Percentiles rank a stretch among this genome's conserved stretches.
These are phyloP conservation scores for Sebastes jordani DNA, from an alignment of 2,797 vertebrate species.

Conservation along the genomic window DNA sequence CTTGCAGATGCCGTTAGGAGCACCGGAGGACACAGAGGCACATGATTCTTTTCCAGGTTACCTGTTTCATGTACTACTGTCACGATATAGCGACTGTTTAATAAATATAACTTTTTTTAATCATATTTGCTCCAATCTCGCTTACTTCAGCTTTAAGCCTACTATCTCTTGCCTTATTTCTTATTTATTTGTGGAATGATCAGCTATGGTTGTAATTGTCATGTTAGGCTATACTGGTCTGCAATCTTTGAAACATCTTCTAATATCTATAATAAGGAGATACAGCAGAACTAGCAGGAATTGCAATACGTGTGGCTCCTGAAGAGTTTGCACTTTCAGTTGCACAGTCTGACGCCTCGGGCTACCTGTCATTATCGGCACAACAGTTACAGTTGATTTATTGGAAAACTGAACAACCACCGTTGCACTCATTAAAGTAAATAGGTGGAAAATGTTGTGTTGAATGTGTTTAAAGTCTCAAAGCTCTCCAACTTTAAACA, in stretches of 20 bases:
- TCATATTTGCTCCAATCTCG: too few relatives aligned
- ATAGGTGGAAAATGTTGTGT: not conserved
- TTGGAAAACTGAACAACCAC: not conserved
- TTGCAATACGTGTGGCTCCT: not conserved
- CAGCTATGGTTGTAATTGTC: not conserved
- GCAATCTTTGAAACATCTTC: not conserved
- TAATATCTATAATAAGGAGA: not conserved
- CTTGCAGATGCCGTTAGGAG: too few relatives aligned
- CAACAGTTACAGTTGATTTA: not conserved
- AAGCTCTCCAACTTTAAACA: not conserved
- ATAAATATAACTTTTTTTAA: too few relatives aligned
- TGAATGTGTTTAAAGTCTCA: not conserved
- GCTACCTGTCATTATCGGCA: not conserved
- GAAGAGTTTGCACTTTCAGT: not conserved
- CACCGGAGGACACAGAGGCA: too few relatives aligned
- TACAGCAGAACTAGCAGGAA: not conserved
- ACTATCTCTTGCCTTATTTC: not conserved
- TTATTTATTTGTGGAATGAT: not conserved
- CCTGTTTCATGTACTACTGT: too few relatives aligned
- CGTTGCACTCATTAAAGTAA: not conserved
- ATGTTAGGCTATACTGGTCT: not conserved
- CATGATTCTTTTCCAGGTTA: too few relatives aligned
- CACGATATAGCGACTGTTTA: too few relatives aligned
- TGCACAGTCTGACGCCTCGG: not conserved
- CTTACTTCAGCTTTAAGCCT: not conserved